Evolutionary conservation across 1,140 invertebrate genomes (phyloP).

Genomic region (Ips nitidus): DNA sequence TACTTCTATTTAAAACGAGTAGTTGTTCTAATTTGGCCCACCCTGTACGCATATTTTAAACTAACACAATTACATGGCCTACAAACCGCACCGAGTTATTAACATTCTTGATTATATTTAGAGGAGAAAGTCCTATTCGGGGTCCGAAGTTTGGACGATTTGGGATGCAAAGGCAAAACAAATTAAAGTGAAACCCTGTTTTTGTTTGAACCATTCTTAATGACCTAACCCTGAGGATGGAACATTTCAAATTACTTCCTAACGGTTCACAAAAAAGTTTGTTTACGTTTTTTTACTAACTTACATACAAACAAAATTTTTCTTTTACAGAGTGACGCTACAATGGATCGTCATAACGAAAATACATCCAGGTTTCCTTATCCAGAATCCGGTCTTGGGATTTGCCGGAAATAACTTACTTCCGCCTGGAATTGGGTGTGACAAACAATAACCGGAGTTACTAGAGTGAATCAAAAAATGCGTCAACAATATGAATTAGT

Average conservation of each 20-base stretch:
- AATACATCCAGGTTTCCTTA: no score
- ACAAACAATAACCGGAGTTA: neutral
- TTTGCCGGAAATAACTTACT: constrained; percentile 5
- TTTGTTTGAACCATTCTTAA: constrained; percentile 1
- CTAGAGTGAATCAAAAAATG: constrained; percentile 1
- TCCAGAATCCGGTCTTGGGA: neutral
- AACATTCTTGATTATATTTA: constrained; percentile 9
- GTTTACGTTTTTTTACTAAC: no score
- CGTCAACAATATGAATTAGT: constrained; percentile 1
- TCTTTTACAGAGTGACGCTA: no score
- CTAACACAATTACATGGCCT: no score
- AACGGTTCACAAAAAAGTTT: neutral
- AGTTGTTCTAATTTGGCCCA: no score
- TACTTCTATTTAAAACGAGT: no score
- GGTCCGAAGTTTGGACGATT: neutral
- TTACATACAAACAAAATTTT: no score
- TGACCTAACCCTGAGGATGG: neutral
- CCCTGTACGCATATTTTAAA: no score
- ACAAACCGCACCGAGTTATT: neutral
- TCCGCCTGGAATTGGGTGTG: neutral
- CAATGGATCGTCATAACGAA: no score
- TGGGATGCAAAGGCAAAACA: constrained; percentile 10
- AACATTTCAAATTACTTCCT: constrained; percentile 4
- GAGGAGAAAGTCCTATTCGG: constrained; percentile 1
- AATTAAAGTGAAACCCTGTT: constrained; percentile 17